A percentile compares a stretch with the other conserved stretches of the same genome.
Conservation (phyloP, 2,113 vertebrate species). For the Melanotaenia duboulayi region DNA sequence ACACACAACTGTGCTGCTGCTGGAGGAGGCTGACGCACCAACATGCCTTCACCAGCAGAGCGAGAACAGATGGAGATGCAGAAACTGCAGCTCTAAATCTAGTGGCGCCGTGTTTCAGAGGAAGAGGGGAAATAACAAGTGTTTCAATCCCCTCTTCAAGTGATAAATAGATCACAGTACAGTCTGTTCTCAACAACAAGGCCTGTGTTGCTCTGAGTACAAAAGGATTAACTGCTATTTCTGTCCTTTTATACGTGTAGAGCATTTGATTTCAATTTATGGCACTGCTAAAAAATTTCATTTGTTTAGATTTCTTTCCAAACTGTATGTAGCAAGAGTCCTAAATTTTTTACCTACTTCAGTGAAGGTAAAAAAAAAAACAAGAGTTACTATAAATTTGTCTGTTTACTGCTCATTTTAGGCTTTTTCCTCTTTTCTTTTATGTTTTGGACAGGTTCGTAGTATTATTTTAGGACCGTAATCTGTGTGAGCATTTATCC, state of each 20-base stretch:
- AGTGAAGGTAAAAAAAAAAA: too few relatives aligned
- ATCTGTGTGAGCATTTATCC: too few relatives aligned
- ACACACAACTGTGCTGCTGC: constrained; percentile 74
- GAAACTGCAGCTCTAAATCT: constrained; percentile 39
- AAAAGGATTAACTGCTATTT: background rate
- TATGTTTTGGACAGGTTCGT: too few relatives aligned
- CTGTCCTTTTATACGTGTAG: background rate
- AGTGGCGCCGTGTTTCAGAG: constrained; percentile 25
- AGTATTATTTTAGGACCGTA: too few relatives aligned
- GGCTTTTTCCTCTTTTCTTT: too few relatives aligned
- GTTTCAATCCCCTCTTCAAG: constrained; percentile 38
- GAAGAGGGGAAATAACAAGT: constrained; percentile 34
- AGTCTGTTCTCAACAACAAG: constrained; percentile 12
- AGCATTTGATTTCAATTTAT: background rate
- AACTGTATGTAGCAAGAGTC: too few relatives aligned
- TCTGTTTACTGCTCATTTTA: too few relatives aligned
- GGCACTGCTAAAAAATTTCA: too few relatives aligned
- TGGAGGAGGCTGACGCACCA: constrained; percentile 23
- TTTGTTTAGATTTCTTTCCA: too few relatives aligned
- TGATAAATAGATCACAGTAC: constrained; percentile 19
- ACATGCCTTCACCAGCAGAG: constrained; percentile 55
- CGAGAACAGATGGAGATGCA: constrained; percentile 70
- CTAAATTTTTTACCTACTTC: too few relatives aligned
- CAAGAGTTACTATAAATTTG: too few relatives aligned
- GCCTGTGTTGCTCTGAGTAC: background rate